Conservation (phyloP, 2,888 invertebrate genomes). For the Barypeithes pellucidus region DNA sequence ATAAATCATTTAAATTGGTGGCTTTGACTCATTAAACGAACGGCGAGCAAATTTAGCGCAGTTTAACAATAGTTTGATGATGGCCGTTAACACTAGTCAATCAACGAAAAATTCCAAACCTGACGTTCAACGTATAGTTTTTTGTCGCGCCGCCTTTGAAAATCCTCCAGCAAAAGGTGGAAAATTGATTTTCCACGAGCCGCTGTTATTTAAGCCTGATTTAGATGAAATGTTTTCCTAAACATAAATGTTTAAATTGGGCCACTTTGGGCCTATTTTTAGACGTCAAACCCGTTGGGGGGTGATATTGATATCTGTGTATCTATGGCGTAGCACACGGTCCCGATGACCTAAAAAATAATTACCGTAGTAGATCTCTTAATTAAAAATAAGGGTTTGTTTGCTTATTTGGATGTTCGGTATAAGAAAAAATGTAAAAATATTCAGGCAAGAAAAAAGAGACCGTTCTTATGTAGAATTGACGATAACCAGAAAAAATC, state of each 20-base stretch:
- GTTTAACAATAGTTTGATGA: no score
- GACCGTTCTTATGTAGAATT: no score
- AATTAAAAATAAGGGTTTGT: neutral
- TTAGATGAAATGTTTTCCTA: constrained; percentile 26
- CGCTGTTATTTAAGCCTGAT: constrained; percentile 27
- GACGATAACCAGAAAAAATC: no score
- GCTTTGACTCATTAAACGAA: no score
- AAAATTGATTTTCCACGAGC: constrained; percentile 30
- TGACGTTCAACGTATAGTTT: no score
- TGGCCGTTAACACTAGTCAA: no score
- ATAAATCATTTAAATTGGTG: no score
- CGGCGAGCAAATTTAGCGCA: no score
- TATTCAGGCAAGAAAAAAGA: no score
- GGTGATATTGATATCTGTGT: constrained; percentile 27
- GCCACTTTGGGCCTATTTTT: constrained; percentile 35
- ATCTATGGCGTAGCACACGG: constrained; percentile 12
- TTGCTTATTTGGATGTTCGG: no score
- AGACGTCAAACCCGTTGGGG: constrained; percentile 26
- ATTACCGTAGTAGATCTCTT: neutral
- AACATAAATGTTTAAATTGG: constrained; percentile 42
- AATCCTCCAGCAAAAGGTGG: constrained; percentile 1
- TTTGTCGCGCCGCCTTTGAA: neutral
- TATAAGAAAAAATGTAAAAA: no score
- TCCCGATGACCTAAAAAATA: constrained; percentile 17
- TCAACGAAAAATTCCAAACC: neutral